Evolutionary conservation across 2,888 invertebrate genomes (phyloP).

Genomic region (Saturnia pavonia): DNA sequence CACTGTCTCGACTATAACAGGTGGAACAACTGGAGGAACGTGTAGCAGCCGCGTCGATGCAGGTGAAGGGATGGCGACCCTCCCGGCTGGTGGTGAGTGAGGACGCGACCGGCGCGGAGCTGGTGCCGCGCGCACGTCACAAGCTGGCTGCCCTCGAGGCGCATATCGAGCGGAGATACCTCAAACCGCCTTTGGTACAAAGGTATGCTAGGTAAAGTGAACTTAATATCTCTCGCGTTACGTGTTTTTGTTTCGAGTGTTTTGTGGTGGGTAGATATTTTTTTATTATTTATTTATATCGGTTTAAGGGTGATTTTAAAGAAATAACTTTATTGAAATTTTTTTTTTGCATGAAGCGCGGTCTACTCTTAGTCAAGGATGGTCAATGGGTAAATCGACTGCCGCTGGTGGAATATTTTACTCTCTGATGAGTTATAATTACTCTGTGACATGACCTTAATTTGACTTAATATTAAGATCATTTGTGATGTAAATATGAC

Average conservation of each 20-base stretch:
- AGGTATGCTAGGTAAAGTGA: constrained; percentile 73
- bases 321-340: not conserved
- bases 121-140: constrained; percentile 84
- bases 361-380: not conserved
- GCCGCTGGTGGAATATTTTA: not conserved
- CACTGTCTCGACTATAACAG: constrained; percentile 44
- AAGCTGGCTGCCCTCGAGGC: constrained; percentile 92
- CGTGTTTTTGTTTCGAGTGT: constrained; percentile 6
- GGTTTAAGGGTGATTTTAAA: not conserved
- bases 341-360: too few relatives aligned
- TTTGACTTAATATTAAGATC: not conserved
- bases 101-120: constrained; percentile 81
- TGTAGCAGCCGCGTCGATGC: constrained; percentile 93
- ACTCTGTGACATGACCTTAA: not conserved
- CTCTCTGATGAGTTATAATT: not conserved
- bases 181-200: constrained; percentile 94
- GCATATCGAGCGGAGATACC: constrained; percentile 95
- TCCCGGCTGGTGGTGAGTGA: constrained; percentile 65
- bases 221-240: constrained; percentile 21
- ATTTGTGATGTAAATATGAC: not conserved
- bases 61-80: constrained; percentile 93
- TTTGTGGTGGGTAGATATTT: constrained; percentile 28
- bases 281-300: constrained; percentile 7
- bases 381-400: not conserved
- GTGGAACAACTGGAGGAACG: constrained; percentile 95